Conservation (phyloP, 2,888 invertebrate species). For the Prenolepis imparis region DNA sequence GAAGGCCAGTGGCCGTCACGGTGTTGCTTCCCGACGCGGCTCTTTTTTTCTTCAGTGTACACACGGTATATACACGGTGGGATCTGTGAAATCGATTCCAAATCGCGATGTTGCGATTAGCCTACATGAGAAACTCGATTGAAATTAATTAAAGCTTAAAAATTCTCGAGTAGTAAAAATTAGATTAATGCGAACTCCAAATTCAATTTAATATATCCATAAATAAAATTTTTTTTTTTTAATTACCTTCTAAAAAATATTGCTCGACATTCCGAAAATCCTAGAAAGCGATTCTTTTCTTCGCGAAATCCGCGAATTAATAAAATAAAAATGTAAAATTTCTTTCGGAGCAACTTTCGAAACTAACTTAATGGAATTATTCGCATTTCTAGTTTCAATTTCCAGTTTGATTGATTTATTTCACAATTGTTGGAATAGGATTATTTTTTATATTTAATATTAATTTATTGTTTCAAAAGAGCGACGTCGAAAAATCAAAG, state of each 20-base stretch:
- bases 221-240: slow-evolving; percentile 10
- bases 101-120: neutral
- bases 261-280: too few relatives aligned
- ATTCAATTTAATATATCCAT: neutral
- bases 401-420: neutral
- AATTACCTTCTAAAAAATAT: neutral
- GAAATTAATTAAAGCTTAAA: neutral
- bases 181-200: slow-evolving; percentile 4
- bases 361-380: neutral
- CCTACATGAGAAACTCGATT: neutral
- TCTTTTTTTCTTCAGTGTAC: slow-evolving; percentile 62
- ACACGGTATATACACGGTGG: slow-evolving; percentile 20
- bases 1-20: slow-evolving; percentile 81
- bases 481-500: neutral
- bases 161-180: neutral
- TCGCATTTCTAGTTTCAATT: neutral
- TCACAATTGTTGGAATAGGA: neutral
- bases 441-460: neutral
- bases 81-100: slow-evolving; percentile 20
- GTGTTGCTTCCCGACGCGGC: slow-evolving; percentile 68
- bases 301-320: neutral
- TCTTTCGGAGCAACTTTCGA: neutral
- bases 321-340: neutral
- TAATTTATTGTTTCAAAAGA: neutral
- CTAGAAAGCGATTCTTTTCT: neutral